Percentiles rank a stretch among this genome's conserved stretches.
Conservation (phyloP, 2,888 invertebrate species). For the Keiferia lycopersicella region DNA sequence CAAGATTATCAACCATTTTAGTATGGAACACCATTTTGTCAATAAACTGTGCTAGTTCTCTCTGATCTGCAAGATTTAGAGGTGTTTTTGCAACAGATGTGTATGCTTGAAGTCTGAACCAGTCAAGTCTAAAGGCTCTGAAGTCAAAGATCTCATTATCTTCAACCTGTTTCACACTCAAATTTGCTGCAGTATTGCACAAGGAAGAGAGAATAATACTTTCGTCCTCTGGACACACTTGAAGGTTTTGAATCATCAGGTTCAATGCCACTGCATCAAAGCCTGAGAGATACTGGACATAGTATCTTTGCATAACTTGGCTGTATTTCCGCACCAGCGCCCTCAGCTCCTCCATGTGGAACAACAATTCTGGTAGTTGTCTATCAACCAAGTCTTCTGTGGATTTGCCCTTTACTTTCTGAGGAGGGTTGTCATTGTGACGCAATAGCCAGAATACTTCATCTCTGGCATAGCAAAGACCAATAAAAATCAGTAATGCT, state of each 20-base stretch:
- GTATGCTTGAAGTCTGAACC: conserved; percentile 98
- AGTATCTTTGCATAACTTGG: conserved; percentile 98
- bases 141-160: conserved; percentile 98
- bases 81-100: conserved; percentile 92
- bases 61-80: conserved; percentile 89
- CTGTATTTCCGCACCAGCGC: conserved; percentile 97
- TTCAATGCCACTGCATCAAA: conserved; percentile 97
- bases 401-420: conserved; percentile 91
- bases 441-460: conserved; percentile 98
- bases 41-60: conserved; percentile 93
- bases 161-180: conserved; percentile 97
- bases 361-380: conserved; percentile 97
- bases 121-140: conserved; percentile 96
- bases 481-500: conserved; percentile 97
- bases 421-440: conserved; percentile 97
- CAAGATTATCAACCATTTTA: conserved; percentile 98
- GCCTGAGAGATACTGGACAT: conserved; percentile 97
- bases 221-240: conserved; percentile 96
- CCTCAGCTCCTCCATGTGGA: conserved; percentile 98
- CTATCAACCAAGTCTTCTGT: conserved; percentile 97
- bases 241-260: conserved; percentile 90
- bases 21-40: conserved; percentile 98
- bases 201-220: conserved; percentile 95
- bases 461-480: conserved; percentile 96
- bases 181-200: conserved; percentile 91